Evolutionary conservation across 2,888 invertebrate species (phyloP).

Genomic region (Seira musarum): DNA sequence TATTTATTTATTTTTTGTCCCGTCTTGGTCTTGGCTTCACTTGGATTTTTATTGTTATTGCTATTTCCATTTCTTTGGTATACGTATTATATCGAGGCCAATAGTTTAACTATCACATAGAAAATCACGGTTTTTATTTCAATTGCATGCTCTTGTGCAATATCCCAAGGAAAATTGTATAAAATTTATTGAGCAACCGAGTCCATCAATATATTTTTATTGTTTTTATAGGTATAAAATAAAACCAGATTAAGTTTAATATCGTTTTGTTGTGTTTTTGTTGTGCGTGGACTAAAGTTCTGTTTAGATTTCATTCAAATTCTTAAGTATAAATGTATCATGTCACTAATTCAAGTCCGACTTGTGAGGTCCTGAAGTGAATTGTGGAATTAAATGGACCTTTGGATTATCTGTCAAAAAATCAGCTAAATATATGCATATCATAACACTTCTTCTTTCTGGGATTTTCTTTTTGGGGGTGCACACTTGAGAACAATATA

Average conservation of each 20-base stretch:
- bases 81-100: slow-evolving; percentile 3
- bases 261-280: too few relatives aligned
- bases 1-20: not conserved
- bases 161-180: not conserved
- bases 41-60: too few relatives aligned
- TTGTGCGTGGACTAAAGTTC: too few relatives aligned
- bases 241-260: slow-evolving; percentile 3
- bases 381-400: slow-evolving; percentile 3
- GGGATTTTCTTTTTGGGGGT: not conserved
- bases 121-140: not conserved
- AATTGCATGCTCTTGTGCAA: not conserved
- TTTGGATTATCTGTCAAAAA: too few relatives aligned
- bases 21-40: too few relatives aligned
- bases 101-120: not conserved
- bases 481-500: slow-evolving; percentile 48
- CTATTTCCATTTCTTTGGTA: not conserved
- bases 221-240: slow-evolving; percentile 1
- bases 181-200: slow-evolving; percentile 2
- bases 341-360: too few relatives aligned
- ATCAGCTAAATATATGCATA: too few relatives aligned
- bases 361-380: slow-evolving; percentile 38
- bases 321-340: too few relatives aligned
- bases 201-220: slow-evolving; percentile 17
- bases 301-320: too few relatives aligned
- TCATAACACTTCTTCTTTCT: too few relatives aligned